Evolutionary conservation across 2,888 invertebrate genomes (phyloP), one percentile per base, ranked within the genome.

Genomic region (Xestia xanthographa): DNA sequence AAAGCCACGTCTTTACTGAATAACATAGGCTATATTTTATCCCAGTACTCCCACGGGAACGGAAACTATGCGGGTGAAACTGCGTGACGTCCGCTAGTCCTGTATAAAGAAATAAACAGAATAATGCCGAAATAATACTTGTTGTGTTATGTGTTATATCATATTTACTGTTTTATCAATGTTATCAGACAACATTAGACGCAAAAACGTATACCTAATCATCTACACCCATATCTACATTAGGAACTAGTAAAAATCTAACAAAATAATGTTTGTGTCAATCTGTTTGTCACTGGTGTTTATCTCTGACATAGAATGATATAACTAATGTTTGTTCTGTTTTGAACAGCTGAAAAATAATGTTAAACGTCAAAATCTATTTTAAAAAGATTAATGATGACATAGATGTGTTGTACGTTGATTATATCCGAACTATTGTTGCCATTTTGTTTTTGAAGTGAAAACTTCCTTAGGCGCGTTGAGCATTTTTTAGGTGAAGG

Each of bases 121-220:
- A 20, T 65, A 62, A 38, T 4, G 12, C 5, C n/a, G 5, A 53
- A 22, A 6, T 26, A 38, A 11, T 38, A n/a, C 17, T 5, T 63
- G 0, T 22, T 14, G 1, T 56, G n/a, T 34, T 50, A 6, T 14
- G 1, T 56, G n/a, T 34, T 50, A 6, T 43, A 26, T 66, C 5
- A 48, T 48, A 66, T 69, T 63, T 41, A 58, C 22, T 17, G n/a
- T 80, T 22, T 74, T 75, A 81, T 81, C 67, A 58, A 11, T 14
- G n/a, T 81, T 79, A 68, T 79, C 75, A 65, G 20, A 50, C 11
- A 48, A 66, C 67, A 56, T 48, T 41, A 41, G 53, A 9, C 41
- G 12, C 9, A 62, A 75, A 75, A 22, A 43, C 34, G 4, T 62
- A 76, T 76, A 34, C 26, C 17, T 34, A 26, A 77, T 56, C 34